Conservation (phyloP, 2,113 vertebrate genomes). For the Cinclus mexicanus region DNA sequence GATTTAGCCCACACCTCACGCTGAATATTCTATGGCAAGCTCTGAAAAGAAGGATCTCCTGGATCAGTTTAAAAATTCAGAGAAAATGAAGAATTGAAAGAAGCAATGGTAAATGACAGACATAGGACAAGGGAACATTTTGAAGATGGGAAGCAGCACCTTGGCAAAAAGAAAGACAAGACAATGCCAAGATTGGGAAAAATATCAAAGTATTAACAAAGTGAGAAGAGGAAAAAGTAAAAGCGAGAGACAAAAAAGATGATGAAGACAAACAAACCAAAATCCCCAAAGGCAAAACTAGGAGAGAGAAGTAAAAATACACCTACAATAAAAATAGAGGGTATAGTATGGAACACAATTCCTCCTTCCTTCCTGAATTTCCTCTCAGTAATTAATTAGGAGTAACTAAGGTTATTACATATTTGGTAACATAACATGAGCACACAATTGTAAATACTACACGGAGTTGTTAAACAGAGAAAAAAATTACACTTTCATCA, state of each 20-base stretch:
- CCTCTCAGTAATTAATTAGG: background rate
- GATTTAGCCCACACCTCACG: background rate
- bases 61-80: background rate
- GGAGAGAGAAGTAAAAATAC: background rate
- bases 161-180: background rate
- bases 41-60: background rate
- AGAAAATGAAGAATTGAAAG: background rate
- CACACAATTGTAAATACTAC: background rate
- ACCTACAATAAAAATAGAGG: background rate
- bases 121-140: background rate
- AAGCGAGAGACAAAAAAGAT: background rate
- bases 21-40: background rate
- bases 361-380: background rate
- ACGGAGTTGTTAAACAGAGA: background rate
- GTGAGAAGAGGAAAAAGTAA: background rate
- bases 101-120: background rate
- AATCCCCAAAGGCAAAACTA: background rate
- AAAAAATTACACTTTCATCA: background rate
- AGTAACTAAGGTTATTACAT: background rate
- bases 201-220: background rate
- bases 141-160: background rate
- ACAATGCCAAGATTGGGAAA: background rate
- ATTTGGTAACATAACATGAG: background rate
- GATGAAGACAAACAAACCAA: background rate
- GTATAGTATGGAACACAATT: background rate